phyloP scores from a whole-genome alignment of 2,797 vertebrate species.

The Platalea minor region DNA sequence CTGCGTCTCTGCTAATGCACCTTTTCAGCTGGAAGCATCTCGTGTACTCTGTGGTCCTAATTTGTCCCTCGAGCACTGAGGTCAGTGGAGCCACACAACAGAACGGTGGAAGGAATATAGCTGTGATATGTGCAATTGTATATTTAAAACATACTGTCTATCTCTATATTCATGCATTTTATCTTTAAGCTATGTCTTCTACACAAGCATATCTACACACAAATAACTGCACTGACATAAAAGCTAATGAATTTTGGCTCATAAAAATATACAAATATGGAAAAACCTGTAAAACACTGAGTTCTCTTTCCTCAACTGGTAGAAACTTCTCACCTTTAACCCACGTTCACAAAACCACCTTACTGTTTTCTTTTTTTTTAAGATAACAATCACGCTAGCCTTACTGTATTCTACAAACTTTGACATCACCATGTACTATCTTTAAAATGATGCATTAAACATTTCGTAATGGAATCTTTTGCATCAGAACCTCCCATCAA shows the following conservation, averaged over 20 bases:
- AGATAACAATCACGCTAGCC: neutral
- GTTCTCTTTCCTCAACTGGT: neutral
- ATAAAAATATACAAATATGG: neutral
- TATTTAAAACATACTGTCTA: neutral
- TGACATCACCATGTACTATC: neutral
- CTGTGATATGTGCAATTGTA: neutral
- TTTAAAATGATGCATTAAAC: neutral
- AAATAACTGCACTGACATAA: neutral
- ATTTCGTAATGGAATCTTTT: neutral
- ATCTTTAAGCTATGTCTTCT: neutral
- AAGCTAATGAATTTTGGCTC: neutral
- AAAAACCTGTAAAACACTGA: neutral
- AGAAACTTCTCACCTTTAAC: neutral
- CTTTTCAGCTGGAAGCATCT: neutral
- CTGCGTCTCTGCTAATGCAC: neutral
- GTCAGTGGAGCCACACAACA: neutral
- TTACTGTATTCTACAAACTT: neutral
- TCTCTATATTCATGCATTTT: neutral
- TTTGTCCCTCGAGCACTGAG: neutral
- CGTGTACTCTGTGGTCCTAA: neutral
- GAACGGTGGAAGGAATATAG: neutral
- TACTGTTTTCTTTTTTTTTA: neutral
- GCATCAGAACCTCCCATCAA: neutral
- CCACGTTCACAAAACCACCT: neutral
- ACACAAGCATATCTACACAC: neutral